A percentile compares a stretch with the other conserved stretches of the same genome.
Conservation (phyloP, 2,797 vertebrate genomes). For the Avahi laniger region DNA sequence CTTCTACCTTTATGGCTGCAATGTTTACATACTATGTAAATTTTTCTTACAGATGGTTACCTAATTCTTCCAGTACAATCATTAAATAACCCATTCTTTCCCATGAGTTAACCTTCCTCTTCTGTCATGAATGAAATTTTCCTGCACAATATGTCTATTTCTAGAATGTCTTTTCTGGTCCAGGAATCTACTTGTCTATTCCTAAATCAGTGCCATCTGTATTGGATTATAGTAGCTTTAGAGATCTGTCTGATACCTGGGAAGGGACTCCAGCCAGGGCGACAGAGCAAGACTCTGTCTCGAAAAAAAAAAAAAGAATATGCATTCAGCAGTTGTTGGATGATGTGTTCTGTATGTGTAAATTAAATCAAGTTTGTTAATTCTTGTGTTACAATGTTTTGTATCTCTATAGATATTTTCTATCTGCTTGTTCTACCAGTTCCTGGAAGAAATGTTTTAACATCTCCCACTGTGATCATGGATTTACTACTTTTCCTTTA, state of each 20-base stretch:
- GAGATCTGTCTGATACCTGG: accelerated
- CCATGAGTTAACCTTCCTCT: background rate
- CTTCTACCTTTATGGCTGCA: accelerated
- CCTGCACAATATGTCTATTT: accelerated
- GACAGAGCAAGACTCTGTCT: background rate
- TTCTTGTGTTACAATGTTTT: background rate
- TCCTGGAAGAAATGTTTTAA: background rate
- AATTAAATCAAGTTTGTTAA: background rate
- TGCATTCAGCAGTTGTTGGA: background rate
- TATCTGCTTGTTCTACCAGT: background rate
- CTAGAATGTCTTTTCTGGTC: background rate
- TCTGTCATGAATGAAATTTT: no score
- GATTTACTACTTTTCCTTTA: background rate
- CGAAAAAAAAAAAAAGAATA: background rate
- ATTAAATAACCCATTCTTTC: accelerated
- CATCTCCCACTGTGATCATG: background rate
- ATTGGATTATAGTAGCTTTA: accelerated
- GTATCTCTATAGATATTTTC: background rate
- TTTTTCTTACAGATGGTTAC: background rate
- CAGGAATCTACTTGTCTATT: background rate
- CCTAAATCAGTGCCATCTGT: accelerated
- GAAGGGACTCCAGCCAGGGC: background rate
- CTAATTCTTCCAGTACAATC: accelerated
- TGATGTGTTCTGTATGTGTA: background rate
- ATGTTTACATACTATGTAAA: accelerated